phyloP scores from a whole-genome alignment of 2,888 invertebrate species.

The Idaea biselata region DNA sequence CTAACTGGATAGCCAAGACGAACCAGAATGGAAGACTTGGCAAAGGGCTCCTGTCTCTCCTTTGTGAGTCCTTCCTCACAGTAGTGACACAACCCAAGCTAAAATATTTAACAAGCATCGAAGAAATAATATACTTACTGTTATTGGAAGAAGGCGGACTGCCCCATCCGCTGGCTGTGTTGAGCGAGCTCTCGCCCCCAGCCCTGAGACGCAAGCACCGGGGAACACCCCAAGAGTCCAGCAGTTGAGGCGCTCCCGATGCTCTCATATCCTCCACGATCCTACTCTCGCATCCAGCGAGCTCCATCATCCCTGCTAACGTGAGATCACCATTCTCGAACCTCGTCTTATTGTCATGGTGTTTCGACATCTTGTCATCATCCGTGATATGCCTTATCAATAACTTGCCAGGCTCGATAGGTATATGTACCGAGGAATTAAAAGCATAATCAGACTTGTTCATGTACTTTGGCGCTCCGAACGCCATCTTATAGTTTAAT shows the following conservation, averaged over 20 bases:
- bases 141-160: slow-evolving; percentile 86
- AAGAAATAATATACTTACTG: slow-evolving; percentile 48
- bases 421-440: slow-evolving; percentile 81
- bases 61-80: no score
- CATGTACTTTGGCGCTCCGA: slow-evolving; percentile 78
- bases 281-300: slow-evolving; percentile 56
- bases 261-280: slow-evolving; percentile 46
- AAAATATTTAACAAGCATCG: background rate
- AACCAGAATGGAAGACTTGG: no score
- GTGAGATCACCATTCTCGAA: slow-evolving; percentile 77
- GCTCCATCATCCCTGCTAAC: slow-evolving; percentile 70
- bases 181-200: slow-evolving; percentile 91
- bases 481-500: slow-evolving; percentile 81
- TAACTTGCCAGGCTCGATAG: slow-evolving; percentile 71
- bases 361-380: slow-evolving; percentile 50
- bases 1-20: no score
- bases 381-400: slow-evolving; percentile 27
- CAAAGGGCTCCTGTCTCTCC: no score
- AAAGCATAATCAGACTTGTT: slow-evolving; percentile 83
- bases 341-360: slow-evolving; percentile 76
- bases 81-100: background rate
- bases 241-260: slow-evolving; percentile 30
- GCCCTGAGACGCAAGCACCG: slow-evolving; percentile 84
- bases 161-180: slow-evolving; percentile 89
- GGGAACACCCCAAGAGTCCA: slow-evolving; percentile 82